Base-by-base conservation (phyloP, 2,888 invertebrate genomes). In the Schizotus pectinicornis region DNA sequence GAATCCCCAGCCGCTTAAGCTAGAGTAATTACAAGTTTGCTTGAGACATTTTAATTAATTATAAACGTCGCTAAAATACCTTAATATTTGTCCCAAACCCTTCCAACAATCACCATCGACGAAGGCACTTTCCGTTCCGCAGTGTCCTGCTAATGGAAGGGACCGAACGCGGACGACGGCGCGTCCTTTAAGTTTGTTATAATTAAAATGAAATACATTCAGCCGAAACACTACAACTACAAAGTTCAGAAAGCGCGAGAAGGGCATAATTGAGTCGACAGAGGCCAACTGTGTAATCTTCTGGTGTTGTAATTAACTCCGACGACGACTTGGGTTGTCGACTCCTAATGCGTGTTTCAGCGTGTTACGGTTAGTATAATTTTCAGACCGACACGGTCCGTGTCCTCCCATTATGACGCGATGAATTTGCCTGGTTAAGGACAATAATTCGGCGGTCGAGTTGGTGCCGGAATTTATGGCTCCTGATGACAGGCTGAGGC, bases 231-330 rank as follows among this genome's bases (percentile, higher is more conserved):
- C 31, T 33, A 39, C 49, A 50, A 48, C 42, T 42, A 49, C 50
- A 11, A 48, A 56, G 56, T 56, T 49, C 43, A 56, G 49, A 55
- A 55, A 49, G 56, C 56, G 42, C 34, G 46, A 53, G 46, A 13
- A 22, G 35, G 37, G 53, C 42, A 22, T 60, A 60, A 60, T 56
- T 56, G 49, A 55, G 56, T 56, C 56, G 47, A 50, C 59, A 61
- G 51, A 59, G 56, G 59, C 48, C 60, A 43, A 56, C 56, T 48
- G 45, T 47, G 47, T 60, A 56, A 60, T 60, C 50, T 56, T 48
- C 59, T 51, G 51, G 56, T 51, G 47, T 56, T 53, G 60, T 57
- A 61, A 61, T 61, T 61, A 61, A 61, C 60, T 49, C 56, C 37
- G 33, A 31, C 56, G 36, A 45, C 51, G 37, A 37, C 37, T 47